Conservation (phyloP, 2,797 vertebrate species). For the Mallotus villosus region DNA sequence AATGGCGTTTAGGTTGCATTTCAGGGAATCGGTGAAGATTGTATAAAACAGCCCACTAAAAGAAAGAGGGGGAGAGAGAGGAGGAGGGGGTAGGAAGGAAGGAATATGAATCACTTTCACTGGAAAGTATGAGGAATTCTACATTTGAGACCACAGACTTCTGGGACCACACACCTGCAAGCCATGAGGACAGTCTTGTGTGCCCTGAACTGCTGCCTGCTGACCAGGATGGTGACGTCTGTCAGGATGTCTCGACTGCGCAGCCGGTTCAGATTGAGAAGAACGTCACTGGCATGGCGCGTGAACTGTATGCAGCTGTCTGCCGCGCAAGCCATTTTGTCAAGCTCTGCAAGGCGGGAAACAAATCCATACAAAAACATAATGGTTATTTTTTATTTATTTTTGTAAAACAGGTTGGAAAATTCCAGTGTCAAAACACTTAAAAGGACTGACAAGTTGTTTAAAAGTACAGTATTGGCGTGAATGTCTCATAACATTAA, state of each 20-base stretch:
- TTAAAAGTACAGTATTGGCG: too few species aligned
- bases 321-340: constrained; percentile 91
- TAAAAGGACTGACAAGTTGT: too few species aligned
- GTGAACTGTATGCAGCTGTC: constrained; percentile 99
- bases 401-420: background rate
- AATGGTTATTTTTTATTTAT: background rate
- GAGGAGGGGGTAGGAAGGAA: background rate
- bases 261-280: constrained; percentile 96
- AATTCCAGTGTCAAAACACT: too few species aligned
- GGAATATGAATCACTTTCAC: background rate
- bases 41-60: constrained; percentile 95
- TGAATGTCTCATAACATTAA: too few species aligned
- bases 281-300: constrained; percentile 95
- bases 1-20: constrained; percentile 94
- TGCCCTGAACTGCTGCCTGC: constrained; percentile 94
- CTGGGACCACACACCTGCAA: constrained; percentile 84
- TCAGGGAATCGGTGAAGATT: constrained; percentile 97
- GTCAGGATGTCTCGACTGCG: constrained; percentile 94
- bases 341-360: constrained; percentile 62
- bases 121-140: background rate
- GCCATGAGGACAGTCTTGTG: constrained; percentile 99
- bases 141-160: background rate
- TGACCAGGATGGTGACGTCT: constrained; percentile 95
- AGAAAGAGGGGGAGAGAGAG: too few species aligned
- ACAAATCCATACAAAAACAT: background rate